Evolutionary conservation across 2,888 invertebrate species (phyloP), one percentile per base, ranked within the genome.

Genomic region (Harpalus rubripes): DNA sequence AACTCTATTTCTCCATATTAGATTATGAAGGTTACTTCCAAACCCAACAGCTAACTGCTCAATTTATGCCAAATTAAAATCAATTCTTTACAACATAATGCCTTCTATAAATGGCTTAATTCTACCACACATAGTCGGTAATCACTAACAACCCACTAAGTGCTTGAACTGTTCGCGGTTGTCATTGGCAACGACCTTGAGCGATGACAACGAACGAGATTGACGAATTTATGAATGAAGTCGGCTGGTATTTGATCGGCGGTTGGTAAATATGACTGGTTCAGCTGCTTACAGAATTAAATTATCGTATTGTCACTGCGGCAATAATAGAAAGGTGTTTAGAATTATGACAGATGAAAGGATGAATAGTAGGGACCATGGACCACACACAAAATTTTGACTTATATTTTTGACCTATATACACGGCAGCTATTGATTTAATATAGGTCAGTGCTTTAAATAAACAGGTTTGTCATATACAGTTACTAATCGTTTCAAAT

Each of bases 191-290:
- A 74, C 74, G 74, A 74, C 74, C 61, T 83, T 83, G 82, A 82
- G 39, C 26, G 61, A 0, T 76, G 83, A 65, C 83, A 76, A 61
- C 56, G 18, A 32, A 26, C 61, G 44, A 76, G 76, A 65, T 83
- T 76, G 76, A 74, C 83, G 74, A 83, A 83, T 83, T 83, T 83
- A 83, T 83, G 83, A 83, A 83, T 83, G 83, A 83, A 83, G 22
- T 52, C 18, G 15, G 72, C 22, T 74, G 74, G 52, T 52, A 74
- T 74, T 74, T 74, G 18, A 74, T 41, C 44, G 10, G 39, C 18
- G 16, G 52, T 74, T 52, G 16, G 41, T 56, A 74, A 74, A 74
- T 72, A 72, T 74, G 15, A 52, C 44, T n/a, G 44, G 74, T 74
- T 41, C 15, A 44, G 12, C 74, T 68, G 68, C 15, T 61, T 72